Percentiles rank a stretch among this genome's conserved stretches.
phyloP scores from a whole-genome alignment of 2,797 vertebrate species.

The Meriones psammophilus region DNA sequence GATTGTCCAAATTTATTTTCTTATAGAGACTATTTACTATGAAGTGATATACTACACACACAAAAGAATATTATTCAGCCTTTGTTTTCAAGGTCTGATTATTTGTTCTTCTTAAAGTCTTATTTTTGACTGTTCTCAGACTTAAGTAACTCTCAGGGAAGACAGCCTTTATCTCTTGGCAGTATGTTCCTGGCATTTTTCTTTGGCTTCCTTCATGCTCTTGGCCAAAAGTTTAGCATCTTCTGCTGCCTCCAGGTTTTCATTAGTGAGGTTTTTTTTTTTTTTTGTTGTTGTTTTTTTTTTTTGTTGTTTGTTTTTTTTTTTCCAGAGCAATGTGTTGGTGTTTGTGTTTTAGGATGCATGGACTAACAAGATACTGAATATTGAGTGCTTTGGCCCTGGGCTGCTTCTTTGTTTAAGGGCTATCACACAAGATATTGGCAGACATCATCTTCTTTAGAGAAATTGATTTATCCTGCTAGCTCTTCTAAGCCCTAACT shows the following conservation, averaged over 20 bases:
- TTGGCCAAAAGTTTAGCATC: background rate
- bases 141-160: background rate
- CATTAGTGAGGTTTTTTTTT: background rate
- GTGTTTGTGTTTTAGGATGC: background rate
- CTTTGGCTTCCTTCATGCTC: background rate
- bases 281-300: too few species aligned
- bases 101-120: background rate
- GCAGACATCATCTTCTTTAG: background rate
- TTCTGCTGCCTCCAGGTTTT: background rate
- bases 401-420: background rate
- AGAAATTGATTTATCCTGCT: background rate
- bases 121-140: background rate
- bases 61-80: background rate
- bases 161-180: background rate
- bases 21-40: constrained; percentile 35
- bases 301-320: background rate
- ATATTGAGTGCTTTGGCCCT: background rate
- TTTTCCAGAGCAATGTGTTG: too few species aligned
- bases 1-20: background rate
- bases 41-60: background rate
- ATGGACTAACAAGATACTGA: background rate
- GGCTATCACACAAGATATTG: background rate
- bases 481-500: background rate
- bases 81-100: background rate
- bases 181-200: background rate